Base-by-base conservation (phyloP, 1,140 invertebrate genomes). In the Ectropis grisescens region DNA sequence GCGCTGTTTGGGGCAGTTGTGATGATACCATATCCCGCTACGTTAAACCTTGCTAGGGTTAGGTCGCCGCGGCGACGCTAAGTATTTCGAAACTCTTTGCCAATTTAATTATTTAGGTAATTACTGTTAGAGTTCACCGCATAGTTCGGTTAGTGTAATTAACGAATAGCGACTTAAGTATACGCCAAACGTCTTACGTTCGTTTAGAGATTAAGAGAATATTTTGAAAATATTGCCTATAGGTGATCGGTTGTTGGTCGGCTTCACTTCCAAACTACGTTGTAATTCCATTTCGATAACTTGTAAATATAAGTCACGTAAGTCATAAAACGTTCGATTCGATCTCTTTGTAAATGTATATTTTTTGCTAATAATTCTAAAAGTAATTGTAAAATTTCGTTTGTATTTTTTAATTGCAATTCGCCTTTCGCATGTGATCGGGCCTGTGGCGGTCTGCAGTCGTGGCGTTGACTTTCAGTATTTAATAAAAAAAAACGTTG, bases 1-100 rank as follows among this genome's bases (percentile, higher is more conserved):
- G n/a, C n/a, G n/a, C n/a, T n/a, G n/a, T n/a, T n/a, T n/a, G n/a
- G n/a, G n/a, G n/a, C n/a, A 55, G 59, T 68, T 80, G 78, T 82
- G 79, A 82, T 81, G 66, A 74, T 82, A 83, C 68, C 82, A 83
- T 83, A 83, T 83, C 82, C 64, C 59, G 78, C 74, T 82, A 72
- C 68, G 57, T 64, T 70, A 59, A 78, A 74, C 70, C 65, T 67
- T 55, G 48, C 55, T 71, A 74, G 66, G 62, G 58, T 62, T 75
- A 75, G 66, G 69, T 72, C 64, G 75, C 66, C 49, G 41, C 58
- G 37, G 64, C 67, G 71, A 74, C 71, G 66, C 55, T 75, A 75
- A 81, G 75, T 78, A 74, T 76, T 81, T 81, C 60, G 68, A 80
- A 81, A 76, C 71, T 78, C 76, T 81, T 81, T 81, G 76, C 76